phyloP scores from a whole-genome alignment of 2,888 invertebrate species.

The Pharmacophagus antenor region DNA sequence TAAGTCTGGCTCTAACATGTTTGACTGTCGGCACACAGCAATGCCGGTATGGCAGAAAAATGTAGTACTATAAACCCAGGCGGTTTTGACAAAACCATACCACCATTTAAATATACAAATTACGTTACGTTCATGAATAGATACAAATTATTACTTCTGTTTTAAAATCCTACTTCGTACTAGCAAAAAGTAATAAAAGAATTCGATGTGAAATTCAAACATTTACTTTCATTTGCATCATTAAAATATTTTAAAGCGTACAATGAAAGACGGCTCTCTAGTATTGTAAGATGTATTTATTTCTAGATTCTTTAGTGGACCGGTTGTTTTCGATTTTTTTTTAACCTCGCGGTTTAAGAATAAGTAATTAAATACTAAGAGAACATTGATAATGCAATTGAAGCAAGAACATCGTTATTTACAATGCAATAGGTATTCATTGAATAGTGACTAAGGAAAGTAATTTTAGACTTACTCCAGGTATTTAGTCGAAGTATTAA shows the following conservation, averaged over 20 bases:
- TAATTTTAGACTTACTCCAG: constrained; percentile 5
- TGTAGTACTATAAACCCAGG: too few species aligned
- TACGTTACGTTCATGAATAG: neutral
- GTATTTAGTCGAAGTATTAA: constrained; percentile 10
- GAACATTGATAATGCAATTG: constrained; percentile 13
- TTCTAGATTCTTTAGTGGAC: constrained; percentile 38
- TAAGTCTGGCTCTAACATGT: too few species aligned
- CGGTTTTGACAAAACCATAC: too few species aligned
- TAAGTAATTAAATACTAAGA: constrained; percentile 22
- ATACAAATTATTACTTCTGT: neutral
- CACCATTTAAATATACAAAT: too few species aligned
- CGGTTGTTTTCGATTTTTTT: constrained; percentile 29
- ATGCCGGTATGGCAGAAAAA: too few species aligned
- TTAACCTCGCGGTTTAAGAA: constrained; percentile 35
- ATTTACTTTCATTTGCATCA: constrained; percentile 39
- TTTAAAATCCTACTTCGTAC: too few species aligned
- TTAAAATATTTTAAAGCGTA: constrained; percentile 36
- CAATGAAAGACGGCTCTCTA: constrained; percentile 59
- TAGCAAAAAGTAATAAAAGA: constrained; percentile 7
- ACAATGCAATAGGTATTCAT: neutral
- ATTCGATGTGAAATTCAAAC: constrained; percentile 32
- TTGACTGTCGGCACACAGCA: too few species aligned
- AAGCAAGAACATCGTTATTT: neutral
- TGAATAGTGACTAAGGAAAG: neutral
- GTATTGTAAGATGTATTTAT: constrained; percentile 62